Conservation (phyloP, 2,888 invertebrate genomes). For the Pristionchus arcanus region DNA sequence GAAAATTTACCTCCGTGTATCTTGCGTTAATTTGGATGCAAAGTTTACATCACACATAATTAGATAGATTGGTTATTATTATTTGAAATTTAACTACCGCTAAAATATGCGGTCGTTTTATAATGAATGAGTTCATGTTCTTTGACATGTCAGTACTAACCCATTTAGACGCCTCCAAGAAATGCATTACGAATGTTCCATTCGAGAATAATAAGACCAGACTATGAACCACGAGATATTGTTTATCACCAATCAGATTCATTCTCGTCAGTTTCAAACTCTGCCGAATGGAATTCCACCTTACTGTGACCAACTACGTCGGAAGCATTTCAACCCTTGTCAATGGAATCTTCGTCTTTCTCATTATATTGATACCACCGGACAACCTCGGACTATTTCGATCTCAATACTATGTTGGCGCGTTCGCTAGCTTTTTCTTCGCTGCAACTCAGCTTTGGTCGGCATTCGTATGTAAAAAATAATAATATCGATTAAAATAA, state of each 20-base stretch:
- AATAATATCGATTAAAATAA: no score
- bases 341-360: not conserved
- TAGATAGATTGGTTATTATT: no score
- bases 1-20: no score
- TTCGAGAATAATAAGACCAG: no score
- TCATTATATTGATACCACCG: not conserved
- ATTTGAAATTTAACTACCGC: no score
- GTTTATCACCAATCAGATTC: not conserved
- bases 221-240: not conserved
- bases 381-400: not conserved
- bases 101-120: no score
- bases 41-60: no score
- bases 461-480: not conserved
- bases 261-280: not conserved
- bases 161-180: no score
- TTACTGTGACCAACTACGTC: not conserved
- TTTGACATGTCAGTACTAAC: no score
- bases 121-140: no score
- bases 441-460: not conserved
- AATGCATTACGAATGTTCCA: no score
- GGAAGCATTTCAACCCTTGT: not conserved
- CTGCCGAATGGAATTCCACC: not conserved
- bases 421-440: not conserved
- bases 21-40: no score
- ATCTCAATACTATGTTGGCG: constrained; percentile 3